phyloP scores from a whole-genome alignment of 2,888 invertebrate genomes.

The Drosophila longiperda region DNA sequence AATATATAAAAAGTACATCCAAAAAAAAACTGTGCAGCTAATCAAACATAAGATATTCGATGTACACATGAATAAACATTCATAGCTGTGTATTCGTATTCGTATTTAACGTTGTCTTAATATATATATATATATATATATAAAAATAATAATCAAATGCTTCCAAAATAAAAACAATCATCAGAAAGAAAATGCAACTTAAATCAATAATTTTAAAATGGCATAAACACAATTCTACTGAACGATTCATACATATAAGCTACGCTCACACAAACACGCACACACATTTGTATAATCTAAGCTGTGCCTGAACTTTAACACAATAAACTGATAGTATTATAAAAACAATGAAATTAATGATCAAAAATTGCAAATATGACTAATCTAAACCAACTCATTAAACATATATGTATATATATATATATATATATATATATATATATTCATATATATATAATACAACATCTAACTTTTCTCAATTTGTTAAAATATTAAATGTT shows the following conservation, averaged over 20 bases:
- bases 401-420: background rate
- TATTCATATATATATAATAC: background rate
- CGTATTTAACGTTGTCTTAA: background rate
- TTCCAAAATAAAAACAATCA: slow-evolving; percentile 3
- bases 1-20: background rate
- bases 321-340: background rate
- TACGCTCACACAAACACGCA: background rate
- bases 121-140: background rate
- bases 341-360: background rate
- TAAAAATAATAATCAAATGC: background rate
- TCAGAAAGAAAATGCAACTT: slow-evolving; percentile 2
- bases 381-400: background rate
- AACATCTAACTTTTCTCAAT: background rate
- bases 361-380: background rate
- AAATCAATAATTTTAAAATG: background rate
- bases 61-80: background rate
- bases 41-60: background rate
- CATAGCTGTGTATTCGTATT: background rate
- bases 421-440: background rate
- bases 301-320: background rate
- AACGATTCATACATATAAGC: background rate
- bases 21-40: background rate
- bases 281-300: background rate
- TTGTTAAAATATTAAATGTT: background rate
- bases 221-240: background rate